Evolutionary conservation across 2,888 invertebrate genomes (phyloP).

Genomic region (Drosophila subquinaria): DNA sequence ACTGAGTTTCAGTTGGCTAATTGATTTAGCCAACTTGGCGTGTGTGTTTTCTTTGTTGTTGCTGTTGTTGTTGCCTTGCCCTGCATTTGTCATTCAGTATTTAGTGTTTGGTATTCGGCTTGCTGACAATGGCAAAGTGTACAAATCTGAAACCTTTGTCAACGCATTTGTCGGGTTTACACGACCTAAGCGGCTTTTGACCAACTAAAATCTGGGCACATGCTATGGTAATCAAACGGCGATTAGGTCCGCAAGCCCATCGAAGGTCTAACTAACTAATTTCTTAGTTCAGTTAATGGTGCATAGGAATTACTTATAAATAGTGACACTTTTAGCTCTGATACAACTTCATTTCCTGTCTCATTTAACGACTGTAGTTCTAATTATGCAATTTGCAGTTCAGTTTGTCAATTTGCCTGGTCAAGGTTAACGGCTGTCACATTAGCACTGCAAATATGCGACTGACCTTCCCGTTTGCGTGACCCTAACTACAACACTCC

Average conservation of each 20-base stretch:
- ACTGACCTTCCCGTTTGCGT: conserved; percentile 40
- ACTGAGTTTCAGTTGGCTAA: conserved; percentile 76
- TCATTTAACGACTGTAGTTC: conserved; percentile 26
- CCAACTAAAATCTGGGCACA: conserved; percentile 34
- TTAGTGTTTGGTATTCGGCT: background rate
- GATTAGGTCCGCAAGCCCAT: conserved; percentile 38
- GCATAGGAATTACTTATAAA: conserved; percentile 10
- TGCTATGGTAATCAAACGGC: conserved; percentile 44
- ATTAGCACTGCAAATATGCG: conserved; percentile 62
- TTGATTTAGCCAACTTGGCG: conserved; percentile 69
- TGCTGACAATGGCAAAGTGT: conserved; percentile 59
- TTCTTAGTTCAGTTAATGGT: background rate
- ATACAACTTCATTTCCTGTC: conserved; percentile 34
- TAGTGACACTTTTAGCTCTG: conserved; percentile 1
- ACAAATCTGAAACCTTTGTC: conserved; percentile 63
- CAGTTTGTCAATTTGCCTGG: conserved; percentile 40
- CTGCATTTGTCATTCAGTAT: conserved; percentile 41
- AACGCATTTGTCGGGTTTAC: conserved; percentile 69
- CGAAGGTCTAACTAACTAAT: conserved; percentile 15
- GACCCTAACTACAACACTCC: conserved; percentile 13
- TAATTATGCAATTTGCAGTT: conserved; percentile 59
- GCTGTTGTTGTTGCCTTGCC: conserved; percentile 66
- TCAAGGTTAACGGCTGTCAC: conserved; percentile 69
- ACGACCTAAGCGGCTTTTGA: conserved; percentile 74
- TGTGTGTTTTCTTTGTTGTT: conserved; percentile 8